These are phyloP conservation scores for Calcarius lapponicus DNA, from an alignment of 2,797 vertebrate species.

Conservation along the genomic window DNA sequence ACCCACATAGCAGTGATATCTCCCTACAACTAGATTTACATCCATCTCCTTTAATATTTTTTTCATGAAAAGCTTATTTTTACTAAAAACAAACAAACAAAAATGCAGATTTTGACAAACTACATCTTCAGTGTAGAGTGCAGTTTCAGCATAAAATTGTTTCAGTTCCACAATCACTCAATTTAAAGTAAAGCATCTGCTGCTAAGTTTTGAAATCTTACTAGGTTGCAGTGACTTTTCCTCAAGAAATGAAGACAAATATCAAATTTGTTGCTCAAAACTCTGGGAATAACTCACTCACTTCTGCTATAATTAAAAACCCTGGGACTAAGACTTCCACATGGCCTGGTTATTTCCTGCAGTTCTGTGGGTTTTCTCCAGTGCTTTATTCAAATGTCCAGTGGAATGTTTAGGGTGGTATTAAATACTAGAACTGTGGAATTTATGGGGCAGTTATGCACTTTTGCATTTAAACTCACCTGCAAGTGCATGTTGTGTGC, in stretches of 20 bases:
- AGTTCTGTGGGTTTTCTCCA: not conserved
- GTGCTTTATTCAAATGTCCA: not conserved
- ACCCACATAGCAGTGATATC: not conserved
- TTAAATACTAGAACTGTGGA: not conserved
- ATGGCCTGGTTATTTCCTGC: not conserved
- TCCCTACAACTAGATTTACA: not conserved
- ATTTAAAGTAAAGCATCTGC: not conserved
- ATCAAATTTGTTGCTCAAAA: not conserved
- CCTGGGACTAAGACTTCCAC: not conserved
- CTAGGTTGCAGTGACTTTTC: not conserved
- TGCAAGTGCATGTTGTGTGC: not conserved
- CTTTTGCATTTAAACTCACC: not conserved
- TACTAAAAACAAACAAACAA: not conserved
- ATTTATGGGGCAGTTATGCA: not conserved
- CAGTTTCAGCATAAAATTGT: not conserved
- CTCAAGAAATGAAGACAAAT: not conserved
- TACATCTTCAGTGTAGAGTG: not conserved
- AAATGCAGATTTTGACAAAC: not conserved
- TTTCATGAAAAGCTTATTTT: not conserved
- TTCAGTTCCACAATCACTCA: not conserved
- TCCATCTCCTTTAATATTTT: not conserved
- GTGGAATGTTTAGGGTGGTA: not conserved
- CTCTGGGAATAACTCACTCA: not conserved
- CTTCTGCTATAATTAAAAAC: not conserved
- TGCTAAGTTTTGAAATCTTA: not conserved